These are phyloP conservation scores for Ochropacha duplaris DNA, from an alignment of 2,888 invertebrate genomes.

Conservation along the genomic window DNA sequence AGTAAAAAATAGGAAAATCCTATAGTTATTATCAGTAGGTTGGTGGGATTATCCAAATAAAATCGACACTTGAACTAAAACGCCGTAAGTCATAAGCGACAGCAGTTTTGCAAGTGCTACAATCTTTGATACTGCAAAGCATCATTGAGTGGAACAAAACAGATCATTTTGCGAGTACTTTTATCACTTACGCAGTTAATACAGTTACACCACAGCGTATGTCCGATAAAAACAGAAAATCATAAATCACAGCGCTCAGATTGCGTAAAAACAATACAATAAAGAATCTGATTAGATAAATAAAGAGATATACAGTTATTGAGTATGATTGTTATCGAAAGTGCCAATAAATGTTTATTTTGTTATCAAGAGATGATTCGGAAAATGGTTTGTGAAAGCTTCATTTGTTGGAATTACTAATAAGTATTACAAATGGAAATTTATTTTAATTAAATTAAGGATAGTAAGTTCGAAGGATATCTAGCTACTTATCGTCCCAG, in stretches of 20 bases:
- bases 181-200: background rate
- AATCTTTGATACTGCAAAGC: background rate
- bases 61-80: background rate
- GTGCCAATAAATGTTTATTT: background rate
- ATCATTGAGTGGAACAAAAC: background rate
- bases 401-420: background rate
- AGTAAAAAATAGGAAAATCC: too few relatives aligned
- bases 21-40: background rate
- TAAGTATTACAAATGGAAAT: too few relatives aligned
- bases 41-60: background rate
- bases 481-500: too few relatives aligned
- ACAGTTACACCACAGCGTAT: background rate
- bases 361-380: background rate
- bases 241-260: background rate
- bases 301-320: background rate
- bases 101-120: background rate
- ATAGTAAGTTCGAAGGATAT: too few relatives aligned
- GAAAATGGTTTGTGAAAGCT: background rate
- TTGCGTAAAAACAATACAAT: constrained; percentile 6
- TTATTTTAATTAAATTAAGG: too few relatives aligned
- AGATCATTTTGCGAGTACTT: background rate
- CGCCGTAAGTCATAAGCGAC: background rate
- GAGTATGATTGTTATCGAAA: background rate
- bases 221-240: background rate
- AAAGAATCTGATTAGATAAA: constrained; percentile 1